Evolutionary conservation across 2,888 invertebrate genomes (phyloP), one percentile per base, ranked within the genome.

Genomic region (Eupithecia subfuscata): DNA sequence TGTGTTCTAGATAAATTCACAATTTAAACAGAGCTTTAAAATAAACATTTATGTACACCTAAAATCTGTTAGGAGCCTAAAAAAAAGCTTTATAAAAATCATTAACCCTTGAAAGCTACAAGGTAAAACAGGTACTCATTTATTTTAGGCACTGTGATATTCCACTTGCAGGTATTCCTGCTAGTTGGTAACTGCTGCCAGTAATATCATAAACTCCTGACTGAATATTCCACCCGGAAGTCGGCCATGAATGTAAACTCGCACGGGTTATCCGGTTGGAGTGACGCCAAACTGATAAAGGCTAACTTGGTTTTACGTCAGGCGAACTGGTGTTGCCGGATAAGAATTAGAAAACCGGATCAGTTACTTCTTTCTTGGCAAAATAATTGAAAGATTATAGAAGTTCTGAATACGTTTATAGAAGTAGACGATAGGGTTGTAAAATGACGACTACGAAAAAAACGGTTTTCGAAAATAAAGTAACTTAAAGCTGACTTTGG

Each of bases 241-340:
- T 72, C 67, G 60, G 69, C 60, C 60, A 70, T 76, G 71, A 74
- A 77, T 77, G 78, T 74, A 75, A 78, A 78, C 75, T 74, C 71
- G 63, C 43, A 34, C 76, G 71, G 75, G 75, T 69, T 69, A 48
- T 70, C 74, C 71, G 79, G 73, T 75, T 79, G 80, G 78, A 78
- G 73, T 70, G 68, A 65, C 71, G 80, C 79, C 81, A 80, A 73
- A 40, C 75, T 78, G 80, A 79, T 82, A 78, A 78, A 70, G 48
- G 75, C 63, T 40, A 40, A 25, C 56, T 56, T 40, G 37, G 52
- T 52, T 56, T 45, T 60, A 73, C 45, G 71, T 75, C 43, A 68
- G 5, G 12, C 43, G 22, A 45, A n/a, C 65, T 34, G 11, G 22
- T 7, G 37, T 30, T n/a, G 64, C 71, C 60, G 64, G 71, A 14